A percentile compares a stretch with the other conserved stretches of the same genome.
phyloP scores from a whole-genome alignment of 1,140 invertebrate genomes.

The Drosophila lacteicornis region DNA sequence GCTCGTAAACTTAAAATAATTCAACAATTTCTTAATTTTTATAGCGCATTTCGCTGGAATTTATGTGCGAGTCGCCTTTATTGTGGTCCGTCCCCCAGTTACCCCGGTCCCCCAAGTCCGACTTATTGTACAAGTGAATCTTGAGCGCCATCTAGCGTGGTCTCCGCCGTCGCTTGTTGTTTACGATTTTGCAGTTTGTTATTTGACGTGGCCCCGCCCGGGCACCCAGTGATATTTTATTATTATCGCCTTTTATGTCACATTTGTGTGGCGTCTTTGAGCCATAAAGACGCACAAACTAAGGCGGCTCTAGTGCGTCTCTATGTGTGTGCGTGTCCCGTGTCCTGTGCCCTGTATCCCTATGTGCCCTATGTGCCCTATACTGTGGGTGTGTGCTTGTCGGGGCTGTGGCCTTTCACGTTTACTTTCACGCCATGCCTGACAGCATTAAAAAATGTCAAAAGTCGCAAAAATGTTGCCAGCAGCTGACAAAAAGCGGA shows the following conservation, averaged over 20 bases:
- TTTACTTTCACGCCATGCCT: conserved; percentile 79
- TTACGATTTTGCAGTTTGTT: conserved; percentile 82
- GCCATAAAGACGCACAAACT: conserved; percentile 82
- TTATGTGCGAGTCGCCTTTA: conserved; percentile 59
- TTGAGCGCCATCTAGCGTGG: conserved; percentile 71
- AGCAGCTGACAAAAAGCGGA: conserved; percentile 31
- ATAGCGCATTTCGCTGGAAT: conserved; percentile 67
- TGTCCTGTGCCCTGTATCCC: not conserved
- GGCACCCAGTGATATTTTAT: conserved; percentile 74
- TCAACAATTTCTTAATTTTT: conserved; percentile 83
- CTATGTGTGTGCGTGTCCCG: conserved; percentile 11
- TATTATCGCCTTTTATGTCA: conserved; percentile 83
- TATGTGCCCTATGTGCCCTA: conserved; percentile 1
- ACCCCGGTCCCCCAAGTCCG: not conserved
- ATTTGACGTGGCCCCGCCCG: conserved; percentile 47
- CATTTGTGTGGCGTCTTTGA: conserved; percentile 81
- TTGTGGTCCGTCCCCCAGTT: conserved; percentile 25
- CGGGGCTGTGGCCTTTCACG: conserved; percentile 52
- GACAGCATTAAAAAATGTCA: conserved; percentile 81
- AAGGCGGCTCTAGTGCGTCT: conserved; percentile 56
- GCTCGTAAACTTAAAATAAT: conserved; percentile 75
- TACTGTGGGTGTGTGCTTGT: conserved; percentile 20
- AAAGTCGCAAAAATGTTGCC: conserved; percentile 82
- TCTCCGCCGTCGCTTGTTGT: conserved; percentile 55
- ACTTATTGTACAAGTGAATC: conserved; percentile 65